phyloP scores from a whole-genome alignment of 2,888 invertebrate species.

The Phania funesta region DNA sequence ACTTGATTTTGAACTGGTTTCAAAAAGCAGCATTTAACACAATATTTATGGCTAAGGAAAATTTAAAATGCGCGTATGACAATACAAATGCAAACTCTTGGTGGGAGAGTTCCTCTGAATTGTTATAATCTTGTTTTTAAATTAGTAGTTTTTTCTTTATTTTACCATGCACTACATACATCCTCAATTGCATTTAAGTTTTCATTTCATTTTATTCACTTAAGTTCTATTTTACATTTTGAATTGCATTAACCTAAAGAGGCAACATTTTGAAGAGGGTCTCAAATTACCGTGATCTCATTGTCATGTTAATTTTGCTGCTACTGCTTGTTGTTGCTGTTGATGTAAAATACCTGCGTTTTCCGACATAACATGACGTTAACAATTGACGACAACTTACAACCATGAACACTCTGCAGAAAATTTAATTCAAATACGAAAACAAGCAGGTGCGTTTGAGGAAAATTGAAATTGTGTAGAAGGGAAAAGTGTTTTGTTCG shows the following conservation, averaged over 20 bases:
- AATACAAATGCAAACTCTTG: too few relatives aligned
- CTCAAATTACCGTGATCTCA: slow-evolving; percentile 49
- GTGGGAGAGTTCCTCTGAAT: neutral
- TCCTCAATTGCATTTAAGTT: neutral
- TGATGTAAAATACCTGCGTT: neutral
- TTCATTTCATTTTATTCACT: slow-evolving; percentile 13
- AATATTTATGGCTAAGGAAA: too few relatives aligned
- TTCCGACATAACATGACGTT: neutral
- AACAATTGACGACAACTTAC: slow-evolving; percentile 3
- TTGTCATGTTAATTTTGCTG: slow-evolving; percentile 51
- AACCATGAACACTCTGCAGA: slow-evolving; percentile 19
- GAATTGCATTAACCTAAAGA: slow-evolving; percentile 54
- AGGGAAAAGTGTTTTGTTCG: too few relatives aligned
- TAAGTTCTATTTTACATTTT: slow-evolving; percentile 23
- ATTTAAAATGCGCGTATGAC: too few relatives aligned
- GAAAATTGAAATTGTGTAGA: too few relatives aligned
- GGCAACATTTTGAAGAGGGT: slow-evolving; percentile 30
- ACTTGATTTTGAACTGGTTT: too few relatives aligned
- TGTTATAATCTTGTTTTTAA: neutral
- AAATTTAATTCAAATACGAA: neutral
- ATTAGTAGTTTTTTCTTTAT: neutral
- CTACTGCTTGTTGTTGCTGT: too few relatives aligned
- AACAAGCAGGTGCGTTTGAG: neutral
- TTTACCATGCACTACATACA: neutral
- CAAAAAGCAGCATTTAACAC: too few relatives aligned